Evolutionary conservation across 1,140 invertebrate species (phyloP).

Genomic region (Drosophila nigrodunni): DNA sequence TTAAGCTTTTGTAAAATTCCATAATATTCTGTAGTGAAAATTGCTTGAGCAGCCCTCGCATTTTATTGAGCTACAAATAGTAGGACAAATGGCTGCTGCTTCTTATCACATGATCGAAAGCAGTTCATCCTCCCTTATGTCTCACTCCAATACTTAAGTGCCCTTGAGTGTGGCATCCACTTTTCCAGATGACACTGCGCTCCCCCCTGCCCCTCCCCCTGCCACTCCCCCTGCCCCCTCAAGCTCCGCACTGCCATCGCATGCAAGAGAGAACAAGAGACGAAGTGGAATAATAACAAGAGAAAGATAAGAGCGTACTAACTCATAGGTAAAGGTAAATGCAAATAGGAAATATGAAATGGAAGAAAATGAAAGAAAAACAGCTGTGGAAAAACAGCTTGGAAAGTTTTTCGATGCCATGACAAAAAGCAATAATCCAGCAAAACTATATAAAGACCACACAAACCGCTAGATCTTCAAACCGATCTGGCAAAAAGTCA

Average conservation of each 20-base stretch:
- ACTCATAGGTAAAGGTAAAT: not conserved
- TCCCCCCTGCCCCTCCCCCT: too few species aligned
- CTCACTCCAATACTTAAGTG: constrained; percentile 1
- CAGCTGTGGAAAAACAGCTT: constrained; percentile 25
- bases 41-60: constrained; percentile 5
- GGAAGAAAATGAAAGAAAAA: not conserved
- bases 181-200: constrained; percentile 26
- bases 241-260: not conserved
- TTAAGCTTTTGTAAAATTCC: not conserved
- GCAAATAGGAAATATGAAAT: not conserved
- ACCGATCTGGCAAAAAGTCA: not conserved
- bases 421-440: constrained; percentile 34
- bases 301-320: constrained; percentile 1
- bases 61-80: constrained; percentile 11
- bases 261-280: not conserved
- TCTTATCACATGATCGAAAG: constrained; percentile 26
- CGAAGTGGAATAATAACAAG: not conserved
- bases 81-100: constrained; percentile 27
- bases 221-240: too few species aligned
- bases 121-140: constrained; percentile 8
- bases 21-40: not conserved
- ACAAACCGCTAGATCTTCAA: constrained; percentile 40
- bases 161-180: constrained; percentile 39
- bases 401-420: constrained; percentile 24
- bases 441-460: constrained; percentile 30